phyloP scores from a whole-genome alignment of 2,113 vertebrate species.

The Phaetusa simplex region DNA sequence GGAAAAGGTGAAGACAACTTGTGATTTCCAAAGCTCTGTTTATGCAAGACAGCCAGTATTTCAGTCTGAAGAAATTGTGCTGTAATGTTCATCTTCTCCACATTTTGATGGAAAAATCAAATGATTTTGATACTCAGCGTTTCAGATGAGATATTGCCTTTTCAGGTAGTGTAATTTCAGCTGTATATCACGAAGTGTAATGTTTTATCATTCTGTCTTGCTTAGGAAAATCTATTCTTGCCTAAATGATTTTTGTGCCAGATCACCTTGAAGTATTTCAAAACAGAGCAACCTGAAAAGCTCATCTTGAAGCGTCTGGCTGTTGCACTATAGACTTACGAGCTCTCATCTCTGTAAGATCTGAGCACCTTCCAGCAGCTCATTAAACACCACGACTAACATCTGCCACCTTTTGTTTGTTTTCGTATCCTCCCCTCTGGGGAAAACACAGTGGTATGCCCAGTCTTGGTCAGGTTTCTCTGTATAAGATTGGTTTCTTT shows the following conservation, averaged over 20 bases:
- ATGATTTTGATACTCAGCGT: slow-evolving; percentile 11
- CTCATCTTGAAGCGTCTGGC: slow-evolving; percentile 42
- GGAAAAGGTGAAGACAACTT: slow-evolving; percentile 42
- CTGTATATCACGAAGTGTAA: background rate
- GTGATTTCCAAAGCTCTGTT: slow-evolving; percentile 12
- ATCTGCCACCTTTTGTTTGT: background rate
- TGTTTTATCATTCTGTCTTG: slow-evolving; percentile 50
- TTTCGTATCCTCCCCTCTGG: background rate
- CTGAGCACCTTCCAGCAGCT: background rate
- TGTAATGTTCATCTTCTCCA: slow-evolving; percentile 11
- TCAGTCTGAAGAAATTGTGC: slow-evolving; percentile 18
- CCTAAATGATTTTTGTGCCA: slow-evolving; percentile 41
- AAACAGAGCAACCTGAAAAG: slow-evolving; percentile 57
- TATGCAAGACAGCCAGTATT: slow-evolving; percentile 21
- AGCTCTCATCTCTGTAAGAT: background rate
- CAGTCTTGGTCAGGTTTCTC: background rate
- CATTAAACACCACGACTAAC: background rate
- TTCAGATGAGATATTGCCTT: slow-evolving; percentile 36
- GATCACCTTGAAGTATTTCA: slow-evolving; percentile 58
- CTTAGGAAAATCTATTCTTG: slow-evolving; percentile 40
- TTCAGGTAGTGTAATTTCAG: slow-evolving; percentile 33
- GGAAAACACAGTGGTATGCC: background rate
- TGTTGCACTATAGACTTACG: background rate
- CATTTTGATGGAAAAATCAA: slow-evolving; percentile 26
- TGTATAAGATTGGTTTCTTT: background rate